phyloP scores from a whole-genome alignment of 2,797 vertebrate genomes.

The Sciaenops ocellatus region DNA sequence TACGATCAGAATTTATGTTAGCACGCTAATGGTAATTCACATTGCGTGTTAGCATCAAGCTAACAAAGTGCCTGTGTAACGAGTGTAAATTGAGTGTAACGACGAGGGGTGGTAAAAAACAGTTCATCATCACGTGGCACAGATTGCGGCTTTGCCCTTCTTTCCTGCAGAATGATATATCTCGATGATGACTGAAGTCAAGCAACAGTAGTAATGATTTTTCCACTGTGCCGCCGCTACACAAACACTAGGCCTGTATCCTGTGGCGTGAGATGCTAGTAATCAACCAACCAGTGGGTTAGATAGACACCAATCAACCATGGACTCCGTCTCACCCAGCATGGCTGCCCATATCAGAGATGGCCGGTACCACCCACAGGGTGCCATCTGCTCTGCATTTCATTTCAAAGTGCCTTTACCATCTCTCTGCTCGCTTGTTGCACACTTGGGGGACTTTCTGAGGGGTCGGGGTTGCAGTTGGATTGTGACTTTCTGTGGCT shows the following conservation, averaged over 20 bases:
- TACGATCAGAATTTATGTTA: too few relatives aligned
- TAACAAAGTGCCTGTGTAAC: too few relatives aligned
- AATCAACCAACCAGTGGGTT: constrained; percentile 83
- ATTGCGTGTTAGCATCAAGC: too few relatives aligned
- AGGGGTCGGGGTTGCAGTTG: constrained; percentile 7
- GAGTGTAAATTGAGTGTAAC: too few relatives aligned
- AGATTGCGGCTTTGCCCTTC: constrained; percentile 20
- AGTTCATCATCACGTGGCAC: constrained; percentile 6
- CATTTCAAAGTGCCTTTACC: constrained; percentile 67
- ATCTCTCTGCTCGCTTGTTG: constrained; percentile 46
- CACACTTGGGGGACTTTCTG: constrained; percentile 49
- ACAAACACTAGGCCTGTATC: constrained; percentile 68
- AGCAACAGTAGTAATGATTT: constrained; percentile 55
- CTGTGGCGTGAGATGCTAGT: constrained; percentile 70
- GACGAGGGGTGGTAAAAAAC: too few relatives aligned
- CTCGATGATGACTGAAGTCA: constrained; percentile 52
- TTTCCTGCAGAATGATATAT: constrained; percentile 21
- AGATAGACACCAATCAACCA: constrained; percentile 82
- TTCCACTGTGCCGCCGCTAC: constrained; percentile 55
- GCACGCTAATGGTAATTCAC: too few relatives aligned
- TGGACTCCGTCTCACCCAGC: constrained; percentile 75
- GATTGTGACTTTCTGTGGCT: constrained; percentile 25
- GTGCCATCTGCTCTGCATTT: constrained; percentile 79
- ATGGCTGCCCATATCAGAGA: constrained; percentile 69
- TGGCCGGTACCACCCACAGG: constrained; percentile 70